Base-by-base conservation (phyloP, 2,797 vertebrate species). In the Rhynchotus rufescens region DNA sequence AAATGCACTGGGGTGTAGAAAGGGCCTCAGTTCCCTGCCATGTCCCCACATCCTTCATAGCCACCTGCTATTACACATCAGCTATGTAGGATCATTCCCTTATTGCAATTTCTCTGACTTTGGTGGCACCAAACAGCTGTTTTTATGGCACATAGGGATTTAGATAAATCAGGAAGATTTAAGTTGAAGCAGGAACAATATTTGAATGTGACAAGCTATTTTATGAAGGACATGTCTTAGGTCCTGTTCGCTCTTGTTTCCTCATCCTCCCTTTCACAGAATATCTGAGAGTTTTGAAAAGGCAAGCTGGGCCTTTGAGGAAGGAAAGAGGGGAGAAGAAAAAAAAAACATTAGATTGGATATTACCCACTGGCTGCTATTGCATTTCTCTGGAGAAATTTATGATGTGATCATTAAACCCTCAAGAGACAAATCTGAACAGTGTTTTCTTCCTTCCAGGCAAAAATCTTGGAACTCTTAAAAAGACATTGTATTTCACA, bases 371-470 rank as follows among this genome's bases (percentile, higher is more conserved):
- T 30, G 88, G 36, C 79, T 92, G 90, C 44, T 90, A n/a, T 76
- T 96, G 76, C 60, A 65, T 88, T 94, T 94, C 92, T 92, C 23
- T 3, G 75, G 79, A 94, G 93, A 94, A 89, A 94, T 95, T 94
- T 93, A 92, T 3, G 2, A 47, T 67, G 71, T 84, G 80, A 92
- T 94, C 86, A 71, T 94, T 93, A 94, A 95, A 94, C 89, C 82
- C 95, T 94, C 86, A 19, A 84, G 93, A 85, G 93, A 89, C 60
- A 87, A 95, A 96, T 90, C 93, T 94, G 88, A 95, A 74, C 44
- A 77, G 71, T 76, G 54, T 92, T 96, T 95, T 92, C 67, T 85
- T 95, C 94, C 94, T 96, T 90, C 82, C 75, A 61, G 95, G 94
- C 79, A 92, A 91, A 93, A 96, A 83, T 87, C 86, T 85, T 92